Conservation (phyloP, 2,888 invertebrate species). For the Melanargia galathea region DNA sequence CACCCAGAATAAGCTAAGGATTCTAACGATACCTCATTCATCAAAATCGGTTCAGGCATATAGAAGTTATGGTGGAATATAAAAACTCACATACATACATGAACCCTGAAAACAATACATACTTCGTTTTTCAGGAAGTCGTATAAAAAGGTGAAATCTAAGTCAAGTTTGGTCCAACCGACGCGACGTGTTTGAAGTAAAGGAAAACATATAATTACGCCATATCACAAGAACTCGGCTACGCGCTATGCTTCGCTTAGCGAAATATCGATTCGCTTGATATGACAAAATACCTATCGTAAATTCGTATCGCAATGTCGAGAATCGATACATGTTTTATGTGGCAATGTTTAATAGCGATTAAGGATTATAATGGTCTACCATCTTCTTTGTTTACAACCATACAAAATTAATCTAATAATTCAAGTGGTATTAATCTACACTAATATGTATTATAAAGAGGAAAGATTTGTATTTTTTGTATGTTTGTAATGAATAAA, state of each 20-base stretch:
- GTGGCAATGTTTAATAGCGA: conserved; percentile 2
- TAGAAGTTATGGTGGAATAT: too few relatives aligned
- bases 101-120: too few relatives aligned
- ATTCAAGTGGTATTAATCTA: too few relatives aligned
- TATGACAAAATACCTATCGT: conserved; percentile 23
- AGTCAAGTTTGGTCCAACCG: conserved; percentile 3
- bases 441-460: too few relatives aligned
- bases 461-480: too few relatives aligned
- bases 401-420: neutral
- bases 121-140: neutral
- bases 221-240: conserved; percentile 30
- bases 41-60: too few relatives aligned
- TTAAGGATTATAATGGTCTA: neutral
- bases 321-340: conserved; percentile 2
- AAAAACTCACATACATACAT: too few relatives aligned
- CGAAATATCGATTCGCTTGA: conserved; percentile 32
- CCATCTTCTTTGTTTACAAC: neutral
- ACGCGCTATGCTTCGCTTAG: conserved; percentile 34
- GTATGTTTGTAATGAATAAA: too few relatives aligned
- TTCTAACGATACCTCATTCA: too few relatives aligned
- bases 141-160: conserved; percentile 9
- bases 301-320: conserved; percentile 2
- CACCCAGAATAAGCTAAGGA: too few relatives aligned
- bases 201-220: conserved; percentile 35
- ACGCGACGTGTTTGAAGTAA: neutral